These are phyloP conservation scores for Eurypyga helias DNA, from an alignment of 2,113 vertebrate genomes.

Conservation along the genomic window DNA sequence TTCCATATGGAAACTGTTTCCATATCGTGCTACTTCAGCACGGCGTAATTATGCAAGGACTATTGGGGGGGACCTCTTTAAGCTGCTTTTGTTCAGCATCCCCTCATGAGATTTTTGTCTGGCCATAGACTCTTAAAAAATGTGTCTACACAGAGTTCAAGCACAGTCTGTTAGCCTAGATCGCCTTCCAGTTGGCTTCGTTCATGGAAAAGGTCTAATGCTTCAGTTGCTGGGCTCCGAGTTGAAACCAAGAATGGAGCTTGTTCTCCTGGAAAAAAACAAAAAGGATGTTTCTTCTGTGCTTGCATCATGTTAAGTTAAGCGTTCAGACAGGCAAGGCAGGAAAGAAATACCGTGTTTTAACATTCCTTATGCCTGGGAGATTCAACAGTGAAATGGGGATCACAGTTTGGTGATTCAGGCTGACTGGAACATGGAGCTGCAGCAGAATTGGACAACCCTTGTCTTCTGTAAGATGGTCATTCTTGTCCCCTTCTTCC, in stretches of 20 bases:
- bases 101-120: not conserved
- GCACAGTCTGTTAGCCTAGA: fast-evolving
- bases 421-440: fast-evolving
- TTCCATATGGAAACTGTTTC: not conserved
- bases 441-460: not conserved
- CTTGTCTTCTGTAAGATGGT: not conserved
- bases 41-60: not conserved
- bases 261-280: not conserved
- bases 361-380: not conserved
- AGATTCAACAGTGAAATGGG: fast-evolving
- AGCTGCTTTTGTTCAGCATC: not conserved
- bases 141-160: not conserved
- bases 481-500: not conserved
- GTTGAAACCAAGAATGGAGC: not conserved
- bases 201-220: not conserved
- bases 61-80: not conserved
- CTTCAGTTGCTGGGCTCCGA: not conserved
- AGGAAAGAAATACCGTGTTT: not conserved
- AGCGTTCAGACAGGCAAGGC: not conserved
- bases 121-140: not conserved
- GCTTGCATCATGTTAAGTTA: not conserved
- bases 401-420: not conserved
- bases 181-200: not conserved
- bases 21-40: not conserved
- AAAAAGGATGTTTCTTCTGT: not conserved